Conservation (phyloP, 2,797 vertebrate genomes). For the Poliocrania exsul region DNA sequence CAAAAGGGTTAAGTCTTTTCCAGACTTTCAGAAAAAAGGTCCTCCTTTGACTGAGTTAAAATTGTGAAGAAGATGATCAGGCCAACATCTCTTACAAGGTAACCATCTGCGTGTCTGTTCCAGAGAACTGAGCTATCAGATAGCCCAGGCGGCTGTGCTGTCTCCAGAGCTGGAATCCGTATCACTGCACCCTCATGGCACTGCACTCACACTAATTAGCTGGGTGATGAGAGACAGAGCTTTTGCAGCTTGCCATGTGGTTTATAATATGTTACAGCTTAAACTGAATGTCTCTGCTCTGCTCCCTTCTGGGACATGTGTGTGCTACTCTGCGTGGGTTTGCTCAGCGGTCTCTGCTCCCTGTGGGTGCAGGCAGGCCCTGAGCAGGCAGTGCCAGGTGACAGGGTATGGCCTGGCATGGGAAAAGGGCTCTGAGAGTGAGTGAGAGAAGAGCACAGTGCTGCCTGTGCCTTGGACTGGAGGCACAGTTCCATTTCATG, state of each 20-base stretch:
- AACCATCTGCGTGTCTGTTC: neutral
- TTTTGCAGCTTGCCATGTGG: neutral
- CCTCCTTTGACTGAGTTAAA: neutral
- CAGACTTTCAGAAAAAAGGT: neutral
- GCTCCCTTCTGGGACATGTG: neutral
- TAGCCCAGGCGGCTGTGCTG: neutral
- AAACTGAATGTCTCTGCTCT: neutral
- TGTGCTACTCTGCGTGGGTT: neutral
- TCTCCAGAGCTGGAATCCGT: neutral
- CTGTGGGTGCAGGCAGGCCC: neutral
- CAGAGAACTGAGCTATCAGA: neutral
- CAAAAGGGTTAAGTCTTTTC: neutral
- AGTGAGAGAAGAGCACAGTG: neutral
- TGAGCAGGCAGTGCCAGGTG: neutral
- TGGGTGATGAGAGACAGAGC: neutral
- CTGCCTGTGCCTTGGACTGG: neutral
- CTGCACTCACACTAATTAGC: conserved; percentile 24
- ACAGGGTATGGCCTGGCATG: neutral
- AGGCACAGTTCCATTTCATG: neutral
- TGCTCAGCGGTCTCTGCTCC: neutral
- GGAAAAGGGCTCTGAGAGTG: neutral
- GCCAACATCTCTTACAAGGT: neutral
- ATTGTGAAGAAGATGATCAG: neutral
- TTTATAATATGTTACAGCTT: neutral
- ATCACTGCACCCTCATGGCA: neutral